Base-by-base conservation (phyloP, 2,888 invertebrate genomes). In the Catocala fraxini region DNA sequence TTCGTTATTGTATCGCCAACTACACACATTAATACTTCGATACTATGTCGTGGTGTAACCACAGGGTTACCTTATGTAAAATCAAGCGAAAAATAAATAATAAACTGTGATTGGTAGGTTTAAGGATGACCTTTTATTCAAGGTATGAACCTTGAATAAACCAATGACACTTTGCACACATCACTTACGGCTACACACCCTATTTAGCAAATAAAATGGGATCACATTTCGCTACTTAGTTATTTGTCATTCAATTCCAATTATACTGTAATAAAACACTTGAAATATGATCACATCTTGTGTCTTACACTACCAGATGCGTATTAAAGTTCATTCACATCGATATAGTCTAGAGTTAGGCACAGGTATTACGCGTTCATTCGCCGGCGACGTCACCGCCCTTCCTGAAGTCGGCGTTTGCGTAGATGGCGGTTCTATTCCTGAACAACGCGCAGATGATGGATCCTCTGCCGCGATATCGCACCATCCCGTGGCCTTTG, bases 351-450 rank as follows among this genome's bases (percentile, higher is more conserved):
- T 56, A 59, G 33, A 13, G 5, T 58, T 67, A 63, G 70, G 70
- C 70, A 75, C 70, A 64, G 63, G 12, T 52, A 34, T 61, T 39
- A 39, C 2, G 51, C 15, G 10, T 75, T 84, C 89, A 95, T 81
- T 96, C 95, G 34, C 97, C 98, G 52, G 95, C 95, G 0, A 97
- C 97, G 51, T 97, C 97, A 0, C 98, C 97, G 6, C 96, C 96
- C 89, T 98, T 98, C 65, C 98, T 95, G 83, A 95, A 97, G 89
- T 98, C 98, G 0, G 97, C 96, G 86, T 97, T 98, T 0, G 96
- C 97, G 76, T 95, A 95, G 51, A 98, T 96, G 0, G 94, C 96
- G 0, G 95, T 95, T 46, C 93, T 94, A 57, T 95, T 93, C 68
- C 94, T 95, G 49, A 93, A 94, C 13, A 98, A 92, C 0, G 96